Evolutionary conservation across 2,113 vertebrate species (phyloP).

Genomic region (Carlito syrichta): DNA sequence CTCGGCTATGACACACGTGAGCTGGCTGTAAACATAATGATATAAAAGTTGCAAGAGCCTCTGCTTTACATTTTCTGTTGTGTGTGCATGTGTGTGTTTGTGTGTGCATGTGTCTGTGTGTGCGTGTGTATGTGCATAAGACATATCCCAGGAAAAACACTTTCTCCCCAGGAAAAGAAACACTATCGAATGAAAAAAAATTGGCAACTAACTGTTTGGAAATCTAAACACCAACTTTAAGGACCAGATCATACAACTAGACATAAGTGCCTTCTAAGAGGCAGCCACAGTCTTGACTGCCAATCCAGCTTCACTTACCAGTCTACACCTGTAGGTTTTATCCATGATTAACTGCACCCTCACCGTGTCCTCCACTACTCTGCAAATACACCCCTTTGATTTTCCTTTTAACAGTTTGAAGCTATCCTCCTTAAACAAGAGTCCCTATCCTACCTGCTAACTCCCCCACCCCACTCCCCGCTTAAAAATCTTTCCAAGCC

Average conservation of each 20-base stretch:
- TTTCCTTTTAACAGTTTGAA: not conserved
- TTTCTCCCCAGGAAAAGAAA: not conserved
- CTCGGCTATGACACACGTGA: not conserved
- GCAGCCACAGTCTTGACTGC: not conserved
- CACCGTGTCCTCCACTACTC: not conserved
- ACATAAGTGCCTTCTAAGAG: not conserved
- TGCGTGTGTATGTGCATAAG: not conserved
- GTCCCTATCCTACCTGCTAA: no score
- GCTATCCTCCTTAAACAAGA: not conserved
- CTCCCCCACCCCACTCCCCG: no score
- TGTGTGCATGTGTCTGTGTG: accelerated
- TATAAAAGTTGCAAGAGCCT: not conserved
- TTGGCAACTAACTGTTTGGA: not conserved
- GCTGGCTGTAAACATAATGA: not conserved
- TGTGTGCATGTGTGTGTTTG: no score
- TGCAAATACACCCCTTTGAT: not conserved
- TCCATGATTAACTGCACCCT: no score
- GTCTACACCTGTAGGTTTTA: not conserved
- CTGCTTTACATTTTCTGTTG: not conserved
- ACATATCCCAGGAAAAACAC: not conserved
- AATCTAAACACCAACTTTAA: not conserved
- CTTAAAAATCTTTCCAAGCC: no score
- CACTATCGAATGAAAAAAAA: not conserved
- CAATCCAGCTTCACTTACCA: no score
- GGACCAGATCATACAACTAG: no score